Evolutionary conservation across 2,888 invertebrate genomes (phyloP), one percentile per base, ranked within the genome.

Genomic region (Xanthostigma xanthostigma): DNA sequence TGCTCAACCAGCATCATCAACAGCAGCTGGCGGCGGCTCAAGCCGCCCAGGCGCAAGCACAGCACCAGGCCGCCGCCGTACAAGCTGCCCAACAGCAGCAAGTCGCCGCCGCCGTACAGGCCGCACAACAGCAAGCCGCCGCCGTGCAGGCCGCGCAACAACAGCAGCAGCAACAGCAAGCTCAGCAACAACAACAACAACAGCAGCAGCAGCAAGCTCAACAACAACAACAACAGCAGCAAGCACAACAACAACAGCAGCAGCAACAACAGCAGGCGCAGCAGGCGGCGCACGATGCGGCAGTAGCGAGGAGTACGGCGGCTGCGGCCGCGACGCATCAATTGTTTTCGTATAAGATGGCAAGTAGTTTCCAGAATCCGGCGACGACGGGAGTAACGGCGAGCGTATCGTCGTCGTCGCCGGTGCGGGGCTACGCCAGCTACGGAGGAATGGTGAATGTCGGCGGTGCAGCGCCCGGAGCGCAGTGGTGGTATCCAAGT

Each of bases 271-370:
- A 63, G 52, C 60, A 60, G 49, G 67, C 67, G 56, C 65, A 66
- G 49, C 71, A 71, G 59, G 67, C 63, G 53, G 63, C 63, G 55
- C 60, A 67, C 58, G 70, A 72, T 59, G 67, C 68, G 56, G 69
- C 70, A 47, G 73, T 73, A 52, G 75, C 71, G 54, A 73, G 75
- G 60, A 75, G 74, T 60, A 73, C 75, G 56, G 73, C 76, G 44
- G 71, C 74, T 53, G 73, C 71, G 53, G 73, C 73, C 53, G 71
- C 72, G 46, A 74, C 76, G 57, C 85, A 85, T 64, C 86, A 86
- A 68, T 73, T 86, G 58, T 87, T 86, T 66, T 81, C 82, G 54
- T 88, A 88, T 68, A 88, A 87, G 76, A 86, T 88, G 85, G 81
- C 85, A 61, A 81, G 83, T 66, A 84, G 83, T 66, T 86, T 87